Conservation (phyloP, 2,113 vertebrate species). For the Orycteropus afer region DNA sequence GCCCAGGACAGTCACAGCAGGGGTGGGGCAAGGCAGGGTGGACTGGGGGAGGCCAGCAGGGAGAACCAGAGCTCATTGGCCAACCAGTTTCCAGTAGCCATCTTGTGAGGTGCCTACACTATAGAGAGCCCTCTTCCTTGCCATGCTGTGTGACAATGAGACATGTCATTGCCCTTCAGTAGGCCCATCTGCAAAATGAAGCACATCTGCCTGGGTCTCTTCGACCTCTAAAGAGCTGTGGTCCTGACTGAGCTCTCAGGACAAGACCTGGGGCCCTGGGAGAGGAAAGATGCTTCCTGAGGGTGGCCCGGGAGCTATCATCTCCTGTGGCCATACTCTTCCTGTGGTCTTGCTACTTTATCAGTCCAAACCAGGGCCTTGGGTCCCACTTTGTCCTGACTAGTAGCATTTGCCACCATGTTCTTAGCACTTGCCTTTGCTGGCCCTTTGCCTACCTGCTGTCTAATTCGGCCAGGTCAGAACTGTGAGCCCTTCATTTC, state of each 20-base stretch:
- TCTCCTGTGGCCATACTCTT: background rate
- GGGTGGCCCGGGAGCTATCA: background rate
- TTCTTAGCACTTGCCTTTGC: background rate
- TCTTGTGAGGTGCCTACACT: fast-evolving
- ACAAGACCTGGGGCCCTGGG: background rate
- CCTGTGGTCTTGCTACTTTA: background rate
- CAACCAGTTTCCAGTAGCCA: background rate
- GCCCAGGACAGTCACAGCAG: background rate
- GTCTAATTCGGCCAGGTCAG: background rate
- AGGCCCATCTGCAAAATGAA: background rate
- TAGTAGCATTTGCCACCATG: fast-evolving
- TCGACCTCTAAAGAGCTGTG: background rate
- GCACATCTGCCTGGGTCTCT: background rate
- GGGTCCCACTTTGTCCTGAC: fast-evolving
- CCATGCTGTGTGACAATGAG: fast-evolving
- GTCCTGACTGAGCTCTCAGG: background rate
- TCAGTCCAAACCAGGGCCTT: background rate
- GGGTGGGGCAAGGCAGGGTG: background rate
- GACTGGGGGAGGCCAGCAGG: too few species aligned
- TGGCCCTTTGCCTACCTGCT: background rate
- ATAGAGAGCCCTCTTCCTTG: background rate
- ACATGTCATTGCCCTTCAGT: background rate
- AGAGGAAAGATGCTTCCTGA: background rate
- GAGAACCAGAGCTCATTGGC: too few species aligned
- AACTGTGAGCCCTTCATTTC: background rate